Conservation (phyloP, 2,113 vertebrate genomes). For the Toxotes jaculatrix region DNA sequence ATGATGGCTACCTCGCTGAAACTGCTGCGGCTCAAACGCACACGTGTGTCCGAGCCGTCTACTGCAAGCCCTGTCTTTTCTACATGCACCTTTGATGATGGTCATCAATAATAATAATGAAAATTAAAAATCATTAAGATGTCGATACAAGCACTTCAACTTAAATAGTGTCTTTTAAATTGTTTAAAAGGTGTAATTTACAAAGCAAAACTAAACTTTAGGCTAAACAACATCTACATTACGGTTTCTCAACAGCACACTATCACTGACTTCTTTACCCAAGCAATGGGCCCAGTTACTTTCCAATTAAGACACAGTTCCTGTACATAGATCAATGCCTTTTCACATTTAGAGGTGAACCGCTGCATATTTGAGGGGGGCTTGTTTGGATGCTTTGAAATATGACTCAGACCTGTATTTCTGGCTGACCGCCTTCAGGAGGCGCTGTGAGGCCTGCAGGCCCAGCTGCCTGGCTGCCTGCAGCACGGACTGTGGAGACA, state of each 20-base stretch:
- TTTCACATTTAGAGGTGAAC: background rate
- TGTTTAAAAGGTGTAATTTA: too few relatives aligned
- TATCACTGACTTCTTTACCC: background rate
- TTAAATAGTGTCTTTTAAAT: too few relatives aligned
- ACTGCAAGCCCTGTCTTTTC: too few relatives aligned
- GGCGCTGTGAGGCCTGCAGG: conserved; percentile 69
- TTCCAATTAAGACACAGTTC: background rate
- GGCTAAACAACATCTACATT: background rate
- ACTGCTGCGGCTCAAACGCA: too few relatives aligned
- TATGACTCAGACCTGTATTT: conserved; percentile 74
- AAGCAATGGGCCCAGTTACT: background rate
- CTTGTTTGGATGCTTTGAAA: background rate
- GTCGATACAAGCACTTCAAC: too few relatives aligned
- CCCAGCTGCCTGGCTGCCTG: conserved; percentile 67
- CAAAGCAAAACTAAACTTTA: too few relatives aligned
- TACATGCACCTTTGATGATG: too few relatives aligned
- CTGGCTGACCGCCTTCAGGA: conserved; percentile 71
- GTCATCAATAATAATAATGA: too few relatives aligned
- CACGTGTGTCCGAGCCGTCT: too few relatives aligned
- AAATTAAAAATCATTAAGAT: too few relatives aligned
- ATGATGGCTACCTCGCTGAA: too few relatives aligned
- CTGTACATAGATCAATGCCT: background rate
- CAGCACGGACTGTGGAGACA: conserved; percentile 67
- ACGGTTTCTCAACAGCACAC: too few relatives aligned
- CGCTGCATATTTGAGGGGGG: background rate